Conservation (phyloP, 2,113 vertebrate species). For the Indicator indicator region DNA sequence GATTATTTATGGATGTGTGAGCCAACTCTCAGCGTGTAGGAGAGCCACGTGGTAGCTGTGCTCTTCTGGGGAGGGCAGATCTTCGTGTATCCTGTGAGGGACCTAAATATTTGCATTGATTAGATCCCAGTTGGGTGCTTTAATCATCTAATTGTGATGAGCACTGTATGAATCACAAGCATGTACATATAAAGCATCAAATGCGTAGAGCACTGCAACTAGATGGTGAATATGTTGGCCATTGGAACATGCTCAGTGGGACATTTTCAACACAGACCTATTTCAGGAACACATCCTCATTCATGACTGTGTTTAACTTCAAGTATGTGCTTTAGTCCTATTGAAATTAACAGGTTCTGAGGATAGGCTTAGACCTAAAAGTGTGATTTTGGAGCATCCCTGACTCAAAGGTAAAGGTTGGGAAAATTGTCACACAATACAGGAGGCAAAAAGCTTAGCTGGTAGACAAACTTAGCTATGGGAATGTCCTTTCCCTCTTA, state of each 20-base stretch:
- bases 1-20: neutral
- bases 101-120: conserved; percentile 22
- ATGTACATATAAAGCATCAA: neutral
- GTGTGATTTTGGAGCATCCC: neutral
- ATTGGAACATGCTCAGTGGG: neutral
- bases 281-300: neutral
- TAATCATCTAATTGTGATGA: neutral
- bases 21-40: accelerated
- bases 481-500: neutral
- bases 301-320: neutral
- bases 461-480: neutral
- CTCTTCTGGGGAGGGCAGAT: neutral
- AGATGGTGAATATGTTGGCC: neutral
- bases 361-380: neutral
- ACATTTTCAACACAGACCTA: neutral
- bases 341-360: neutral
- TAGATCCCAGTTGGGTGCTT: neutral
- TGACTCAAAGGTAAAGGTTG: neutral
- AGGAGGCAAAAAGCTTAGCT: neutral
- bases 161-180: neutral
- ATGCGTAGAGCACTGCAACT: neutral
- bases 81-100: neutral
- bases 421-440: neutral
- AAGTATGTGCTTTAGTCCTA: neutral
- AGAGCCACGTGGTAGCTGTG: neutral